Evolutionary conservation across 2,113 vertebrate species (phyloP).

Genomic region (Rhodinocichla rosea): DNA sequence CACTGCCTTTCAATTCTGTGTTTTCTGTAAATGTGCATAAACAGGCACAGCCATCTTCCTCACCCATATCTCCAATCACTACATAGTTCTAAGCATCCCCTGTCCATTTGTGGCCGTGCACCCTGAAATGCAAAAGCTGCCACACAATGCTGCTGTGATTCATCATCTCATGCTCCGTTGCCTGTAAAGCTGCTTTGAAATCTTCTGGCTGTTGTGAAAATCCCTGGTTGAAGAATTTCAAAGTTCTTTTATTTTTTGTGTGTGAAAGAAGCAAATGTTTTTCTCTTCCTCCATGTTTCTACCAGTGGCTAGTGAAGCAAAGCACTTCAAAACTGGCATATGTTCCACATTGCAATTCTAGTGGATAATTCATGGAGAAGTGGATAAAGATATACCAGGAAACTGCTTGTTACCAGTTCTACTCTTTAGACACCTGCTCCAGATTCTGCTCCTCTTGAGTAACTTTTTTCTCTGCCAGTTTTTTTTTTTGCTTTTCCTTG

Average conservation of each 20-base stretch:
- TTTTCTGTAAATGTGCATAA: not conserved
- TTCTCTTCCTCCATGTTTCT: not conserved
- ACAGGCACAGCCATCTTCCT: not conserved
- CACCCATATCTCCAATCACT: not conserved
- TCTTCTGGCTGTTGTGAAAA: not conserved
- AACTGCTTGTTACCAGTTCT: not conserved
- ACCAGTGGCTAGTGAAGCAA: not conserved
- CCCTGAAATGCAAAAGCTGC: not conserved
- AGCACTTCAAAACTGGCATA: not conserved
- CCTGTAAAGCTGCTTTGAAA: not conserved
- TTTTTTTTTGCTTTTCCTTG: not conserved
- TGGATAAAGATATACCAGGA: not conserved
- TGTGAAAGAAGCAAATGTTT: not conserved
- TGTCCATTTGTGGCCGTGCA: not conserved
- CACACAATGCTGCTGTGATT: not conserved
- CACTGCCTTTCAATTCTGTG: not conserved
- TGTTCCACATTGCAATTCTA: not conserved
- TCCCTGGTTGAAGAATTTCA: not conserved
- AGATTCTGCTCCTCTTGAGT: not conserved
- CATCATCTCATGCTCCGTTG: not conserved
- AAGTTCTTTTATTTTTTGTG: no score
- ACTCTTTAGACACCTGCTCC: not conserved
- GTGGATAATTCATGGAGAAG: not conserved
- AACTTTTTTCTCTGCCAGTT: not conserved
- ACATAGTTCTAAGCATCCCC: not conserved